Evolutionary conservation across 1,140 invertebrate genomes (phyloP).

Genomic region (Hyles euphorbiae): DNA sequence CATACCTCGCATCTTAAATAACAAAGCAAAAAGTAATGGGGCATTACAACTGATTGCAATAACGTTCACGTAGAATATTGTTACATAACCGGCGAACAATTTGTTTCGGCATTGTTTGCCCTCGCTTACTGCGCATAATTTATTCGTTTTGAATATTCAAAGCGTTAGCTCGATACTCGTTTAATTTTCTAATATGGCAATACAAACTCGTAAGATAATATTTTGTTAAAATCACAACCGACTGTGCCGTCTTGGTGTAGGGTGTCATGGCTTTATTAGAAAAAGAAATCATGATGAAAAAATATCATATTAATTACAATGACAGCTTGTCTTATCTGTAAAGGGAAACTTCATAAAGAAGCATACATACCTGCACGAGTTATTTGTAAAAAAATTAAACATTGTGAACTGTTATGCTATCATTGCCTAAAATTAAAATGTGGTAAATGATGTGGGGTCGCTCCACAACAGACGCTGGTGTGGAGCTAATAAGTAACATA

Average conservation of each 20-base stretch:
- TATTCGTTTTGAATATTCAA: slow-evolving; percentile 69
- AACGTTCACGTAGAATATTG: not conserved
- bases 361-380: too few relatives aligned
- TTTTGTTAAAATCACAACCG: slow-evolving; percentile 51
- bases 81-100: slow-evolving; percentile 13
- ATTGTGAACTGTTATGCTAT: too few relatives aligned
- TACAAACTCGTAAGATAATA: slow-evolving; percentile 49
- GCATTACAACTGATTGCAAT: not conserved
- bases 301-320: too few relatives aligned
- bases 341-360: too few relatives aligned
- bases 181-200: slow-evolving; percentile 63
- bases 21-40: too few relatives aligned
- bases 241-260: slow-evolving; percentile 30
- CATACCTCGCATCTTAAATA: too few relatives aligned
- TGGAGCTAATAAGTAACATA: too few relatives aligned
- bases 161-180: slow-evolving; percentile 58
- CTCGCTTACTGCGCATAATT: slow-evolving; percentile 28
- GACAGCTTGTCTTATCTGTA: too few relatives aligned
- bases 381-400: too few relatives aligned
- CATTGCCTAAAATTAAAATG: too few relatives aligned
- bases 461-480: too few relatives aligned
- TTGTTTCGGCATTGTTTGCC: slow-evolving; percentile 22
- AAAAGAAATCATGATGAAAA: not conserved
- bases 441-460: too few relatives aligned
- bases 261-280: slow-evolving; percentile 23